Evolutionary conservation across 1,140 invertebrate species (phyloP).

Genomic region (Drosophila oshimai): DNA sequence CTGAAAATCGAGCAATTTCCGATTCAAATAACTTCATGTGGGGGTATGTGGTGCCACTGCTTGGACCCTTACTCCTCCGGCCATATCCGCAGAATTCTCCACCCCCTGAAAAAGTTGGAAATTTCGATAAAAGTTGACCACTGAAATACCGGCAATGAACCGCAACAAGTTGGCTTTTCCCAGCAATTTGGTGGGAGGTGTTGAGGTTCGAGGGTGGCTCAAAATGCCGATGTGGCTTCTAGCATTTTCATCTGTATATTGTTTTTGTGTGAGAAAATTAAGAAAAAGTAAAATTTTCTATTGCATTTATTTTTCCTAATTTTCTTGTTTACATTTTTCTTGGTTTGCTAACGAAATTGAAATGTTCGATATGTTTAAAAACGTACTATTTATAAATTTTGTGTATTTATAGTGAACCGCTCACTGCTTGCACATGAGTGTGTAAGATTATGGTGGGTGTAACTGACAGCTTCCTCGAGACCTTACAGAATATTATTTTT

Average conservation of each 20-base stretch:
- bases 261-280: conserved; percentile 11
- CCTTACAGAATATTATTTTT: conserved; percentile 41
- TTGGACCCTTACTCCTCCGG: background rate
- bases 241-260: background rate
- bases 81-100: too few species aligned
- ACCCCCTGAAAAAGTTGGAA: background rate
- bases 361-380: conserved; percentile 37
- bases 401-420: conserved; percentile 27
- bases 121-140: conserved; percentile 24
- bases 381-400: conserved; percentile 29
- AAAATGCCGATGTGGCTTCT: background rate
- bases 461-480: conserved; percentile 44
- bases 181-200: background rate
- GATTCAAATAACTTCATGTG: background rate
- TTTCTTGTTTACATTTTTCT: conserved; percentile 43
- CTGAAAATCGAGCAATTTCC: conserved; percentile 4
- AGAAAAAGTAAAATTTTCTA: background rate
- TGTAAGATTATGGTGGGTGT: conserved; percentile 10
- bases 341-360: conserved; percentile 38
- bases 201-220: background rate
- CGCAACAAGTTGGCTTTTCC: conserved; percentile 28
- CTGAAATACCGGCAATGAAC: conserved; percentile 27
- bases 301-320: background rate
- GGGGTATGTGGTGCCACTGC: background rate
- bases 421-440: conserved; percentile 9